These are phyloP conservation scores for Drosophila melanogaster DNA, from an alignment of 1,140 invertebrate species.

Conservation along the genomic window Release_6_plus_ISO1_MT NC_004354.4:14331001-14331500, in stretches of 20 bases:
- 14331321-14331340: slow-evolving; percentile 2
- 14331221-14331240: slow-evolving; percentile 42
- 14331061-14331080: slow-evolving; percentile 5
- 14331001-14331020: neutral
- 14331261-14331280: neutral
- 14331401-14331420: slow-evolving; percentile 19
- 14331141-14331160: neutral
- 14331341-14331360: neutral
- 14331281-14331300: neutral
- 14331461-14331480: slow-evolving; percentile 46
- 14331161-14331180: slow-evolving; percentile 15
- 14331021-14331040: no score
- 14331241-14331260: neutral
- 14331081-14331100: neutral
- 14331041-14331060: no score
- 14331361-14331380: slow-evolving; percentile 12
- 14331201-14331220: slow-evolving; percentile 7
- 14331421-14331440: slow-evolving; percentile 36
- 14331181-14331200: slow-evolving; percentile 12
- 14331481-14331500: slow-evolving; percentile 73
- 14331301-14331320: neutral
- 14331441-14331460: slow-evolving; percentile 57
- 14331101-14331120: slow-evolving; percentile 26
- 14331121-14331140: slow-evolving; percentile 3
- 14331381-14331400: slow-evolving; percentile 25